These are phyloP conservation scores for Nephrotoma guestfalica DNA, from an alignment of 2,888 invertebrate species.

Conservation along the genomic window DNA sequence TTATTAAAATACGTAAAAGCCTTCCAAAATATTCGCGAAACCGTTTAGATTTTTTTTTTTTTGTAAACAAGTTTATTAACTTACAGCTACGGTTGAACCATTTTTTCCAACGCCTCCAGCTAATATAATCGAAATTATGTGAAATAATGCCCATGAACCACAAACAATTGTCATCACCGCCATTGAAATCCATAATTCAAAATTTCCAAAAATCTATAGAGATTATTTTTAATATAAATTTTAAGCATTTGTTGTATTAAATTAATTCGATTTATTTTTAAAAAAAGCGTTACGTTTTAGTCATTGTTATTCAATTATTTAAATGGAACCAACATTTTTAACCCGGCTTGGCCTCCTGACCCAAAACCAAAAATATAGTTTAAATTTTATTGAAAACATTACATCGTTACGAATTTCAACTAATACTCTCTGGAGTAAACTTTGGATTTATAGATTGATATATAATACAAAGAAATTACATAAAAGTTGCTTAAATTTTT, in stretches of 20 bases:
- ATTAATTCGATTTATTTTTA: background rate
- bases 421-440: no score
- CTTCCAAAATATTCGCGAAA: constrained; percentile 2
- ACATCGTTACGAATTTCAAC: no score
- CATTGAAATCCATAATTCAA: constrained; percentile 64
- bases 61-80: constrained; percentile 30
- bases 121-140: constrained; percentile 64
- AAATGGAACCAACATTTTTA: background rate
- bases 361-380: background rate
- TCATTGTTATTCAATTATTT: background rate
- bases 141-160: constrained; percentile 54
- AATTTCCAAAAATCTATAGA: constrained; percentile 42
- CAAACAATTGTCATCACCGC: constrained; percentile 58
- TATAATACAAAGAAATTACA: no score
- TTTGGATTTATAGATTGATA: no score
- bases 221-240: constrained; percentile 7
- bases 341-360: background rate
- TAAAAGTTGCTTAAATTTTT: no score
- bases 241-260: background rate
- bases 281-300: background rate
- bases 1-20: background rate
- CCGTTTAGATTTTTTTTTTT: background rate
- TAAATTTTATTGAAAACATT: background rate
- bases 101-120: constrained; percentile 96
- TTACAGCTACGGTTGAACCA: constrained; percentile 98